A percentile compares a stretch with the other conserved stretches of the same genome.
These are phyloP conservation scores for Enhydra lutris DNA, from an alignment of 2,113 vertebrate genomes.

Conservation along the genomic window DNA sequence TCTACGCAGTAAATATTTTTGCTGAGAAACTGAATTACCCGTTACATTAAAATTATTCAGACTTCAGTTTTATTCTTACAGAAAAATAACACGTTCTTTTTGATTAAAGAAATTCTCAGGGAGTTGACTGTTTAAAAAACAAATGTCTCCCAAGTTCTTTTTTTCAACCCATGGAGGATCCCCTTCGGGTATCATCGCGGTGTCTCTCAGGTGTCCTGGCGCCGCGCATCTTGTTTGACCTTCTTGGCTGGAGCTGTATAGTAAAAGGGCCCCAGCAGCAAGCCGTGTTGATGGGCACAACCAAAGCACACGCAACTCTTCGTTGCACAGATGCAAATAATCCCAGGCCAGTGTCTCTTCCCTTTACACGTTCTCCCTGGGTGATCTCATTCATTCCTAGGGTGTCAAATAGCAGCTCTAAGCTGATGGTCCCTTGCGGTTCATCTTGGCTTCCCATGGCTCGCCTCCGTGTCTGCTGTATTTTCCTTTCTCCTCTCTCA, in stretches of 20 bases:
- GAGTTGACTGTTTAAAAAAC: not conserved
- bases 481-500: not conserved
- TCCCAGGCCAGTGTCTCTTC: not conserved
- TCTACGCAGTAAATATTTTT: slow-evolving; percentile 1
- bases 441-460: not conserved
- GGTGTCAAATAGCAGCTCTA: not conserved
- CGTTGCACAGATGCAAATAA: not conserved
- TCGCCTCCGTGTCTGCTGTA: not conserved
- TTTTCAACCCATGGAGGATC: not conserved
- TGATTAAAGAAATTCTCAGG: slow-evolving; percentile 11
- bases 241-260: not conserved
- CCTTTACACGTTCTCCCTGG: not conserved
- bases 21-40: not conserved
- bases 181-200: rapidly evolving
- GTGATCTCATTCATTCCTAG: not conserved
- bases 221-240: not conserved
- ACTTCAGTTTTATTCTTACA: slow-evolving; percentile 10
- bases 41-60: slow-evolving; percentile 19
- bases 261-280: not conserved
- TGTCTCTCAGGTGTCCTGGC: not conserved
- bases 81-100: slow-evolving; percentile 18
- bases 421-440: not conserved
- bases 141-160: not conserved
- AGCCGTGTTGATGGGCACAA: not conserved
- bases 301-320: not conserved